Percentiles rank a stretch among this genome's conserved stretches.
Evolutionary conservation across 2,888 invertebrate genomes (phyloP).

Genomic region (Onthophagus sagittarius): DNA sequence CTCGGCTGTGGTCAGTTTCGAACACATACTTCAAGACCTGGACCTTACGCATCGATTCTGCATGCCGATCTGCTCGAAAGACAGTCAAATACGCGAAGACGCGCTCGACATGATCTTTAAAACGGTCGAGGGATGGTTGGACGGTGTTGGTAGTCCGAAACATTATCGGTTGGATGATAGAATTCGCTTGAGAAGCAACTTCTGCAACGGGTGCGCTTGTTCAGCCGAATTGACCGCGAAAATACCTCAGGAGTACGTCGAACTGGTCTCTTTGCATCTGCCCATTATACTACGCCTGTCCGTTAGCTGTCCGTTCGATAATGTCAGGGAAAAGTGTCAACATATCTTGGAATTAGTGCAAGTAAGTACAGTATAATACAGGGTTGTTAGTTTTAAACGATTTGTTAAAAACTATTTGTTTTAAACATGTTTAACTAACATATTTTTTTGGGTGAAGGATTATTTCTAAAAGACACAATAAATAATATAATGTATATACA

Average conservation of each 20-base stretch:
- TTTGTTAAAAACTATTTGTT: too few species aligned
- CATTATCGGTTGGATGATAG: conserved; percentile 43
- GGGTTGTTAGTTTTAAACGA: too few species aligned
- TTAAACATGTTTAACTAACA: too few species aligned
- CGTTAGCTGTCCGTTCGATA: conserved; percentile 57
- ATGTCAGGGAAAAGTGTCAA: conserved; percentile 56
- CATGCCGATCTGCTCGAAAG: conserved; percentile 53
- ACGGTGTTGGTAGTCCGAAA: conserved; percentile 52
- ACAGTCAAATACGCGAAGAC: conserved; percentile 51
- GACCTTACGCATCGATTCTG: conserved; percentile 53
- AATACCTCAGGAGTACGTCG: conserved; percentile 51
- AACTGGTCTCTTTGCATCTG: conserved; percentile 53
- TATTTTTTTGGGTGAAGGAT: too few species aligned
- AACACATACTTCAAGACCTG: conserved; percentile 44
- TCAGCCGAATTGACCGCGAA: conserved; percentile 45
- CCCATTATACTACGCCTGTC: conserved; percentile 57
- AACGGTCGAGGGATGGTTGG: conserved; percentile 54
- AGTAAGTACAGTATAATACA: conserved; percentile 51
- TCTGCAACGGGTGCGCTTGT: conserved; percentile 46
- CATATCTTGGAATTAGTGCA: conserved; percentile 56
- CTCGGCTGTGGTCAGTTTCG: conserved; percentile 33
- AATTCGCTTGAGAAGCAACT: conserved; percentile 42
- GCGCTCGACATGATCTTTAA: conserved; percentile 53
- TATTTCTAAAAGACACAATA: too few species aligned
- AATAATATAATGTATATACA: too few species aligned